A percentile compares a stretch with the other conserved stretches of the same genome.
These are phyloP conservation scores for Drosophila watanabei DNA, from an alignment of 1,140 invertebrate genomes.

Conservation along the genomic window DNA sequence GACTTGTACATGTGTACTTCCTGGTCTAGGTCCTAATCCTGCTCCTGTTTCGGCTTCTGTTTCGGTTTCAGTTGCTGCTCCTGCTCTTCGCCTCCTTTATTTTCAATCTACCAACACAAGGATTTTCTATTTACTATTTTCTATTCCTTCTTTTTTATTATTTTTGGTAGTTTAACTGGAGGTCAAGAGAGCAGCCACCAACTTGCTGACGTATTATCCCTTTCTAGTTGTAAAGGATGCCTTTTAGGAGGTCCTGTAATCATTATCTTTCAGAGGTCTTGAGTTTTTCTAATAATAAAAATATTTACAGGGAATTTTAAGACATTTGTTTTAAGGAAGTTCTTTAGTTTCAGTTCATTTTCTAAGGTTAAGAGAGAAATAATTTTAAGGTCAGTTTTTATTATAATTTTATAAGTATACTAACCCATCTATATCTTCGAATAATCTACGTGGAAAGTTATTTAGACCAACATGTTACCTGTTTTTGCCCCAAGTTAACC, in stretches of 20 bases:
- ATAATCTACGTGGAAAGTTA: not conserved
- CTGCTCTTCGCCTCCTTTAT: not conserved
- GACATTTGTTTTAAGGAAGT: not conserved
- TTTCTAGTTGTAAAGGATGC: not conserved
- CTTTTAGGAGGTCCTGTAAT: not conserved
- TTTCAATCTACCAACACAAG: conserved; percentile 15
- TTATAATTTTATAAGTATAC: not conserved
- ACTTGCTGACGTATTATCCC: conserved; percentile 49
- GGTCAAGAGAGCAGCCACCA: conserved; percentile 66
- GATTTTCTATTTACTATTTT: conserved; percentile 3
- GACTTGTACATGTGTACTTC: conserved; percentile 55
- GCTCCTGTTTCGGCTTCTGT: conserved; percentile 12
- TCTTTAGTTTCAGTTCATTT: not conserved
- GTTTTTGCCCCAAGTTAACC: not conserved
- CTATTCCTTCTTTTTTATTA: not conserved
- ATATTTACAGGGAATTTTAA: not conserved
- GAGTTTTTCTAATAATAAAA: not conserved
- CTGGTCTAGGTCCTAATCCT: conserved; percentile 20
- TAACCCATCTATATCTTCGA: not conserved
- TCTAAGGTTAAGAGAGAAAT: not conserved
- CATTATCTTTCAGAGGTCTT: not conserved
- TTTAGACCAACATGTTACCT: not conserved
- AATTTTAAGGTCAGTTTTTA: not conserved
- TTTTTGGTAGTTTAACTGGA: conserved; percentile 71
- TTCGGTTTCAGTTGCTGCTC: conserved; percentile 14